Conservation (phyloP, 2,797 vertebrate genomes). For the Hydrocynus forskahlii region DNA sequence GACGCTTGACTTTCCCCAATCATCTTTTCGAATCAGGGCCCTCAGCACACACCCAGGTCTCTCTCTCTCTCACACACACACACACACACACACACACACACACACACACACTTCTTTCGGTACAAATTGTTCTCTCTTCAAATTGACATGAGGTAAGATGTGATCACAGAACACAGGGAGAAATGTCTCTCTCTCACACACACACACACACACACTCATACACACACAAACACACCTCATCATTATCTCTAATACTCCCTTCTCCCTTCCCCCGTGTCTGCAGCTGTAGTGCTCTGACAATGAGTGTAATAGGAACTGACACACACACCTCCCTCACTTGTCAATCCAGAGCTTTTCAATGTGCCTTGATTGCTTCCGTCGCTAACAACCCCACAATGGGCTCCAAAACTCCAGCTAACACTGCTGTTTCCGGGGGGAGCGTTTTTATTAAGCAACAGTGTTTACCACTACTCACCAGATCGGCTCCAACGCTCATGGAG, state of each 20-base stretch:
- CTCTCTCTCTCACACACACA: background rate
- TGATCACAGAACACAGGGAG: background rate
- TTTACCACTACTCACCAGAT: slow-evolving; percentile 29
- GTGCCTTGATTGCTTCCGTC: slow-evolving; percentile 39
- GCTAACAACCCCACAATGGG: slow-evolving; percentile 26
- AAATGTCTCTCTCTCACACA: background rate
- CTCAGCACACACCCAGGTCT: background rate
- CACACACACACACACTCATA: slow-evolving; percentile 4
- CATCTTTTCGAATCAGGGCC: background rate
- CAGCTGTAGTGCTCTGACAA: slow-evolving; percentile 22
- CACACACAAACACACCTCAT: slow-evolving; percentile 1
- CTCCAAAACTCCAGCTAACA: slow-evolving; percentile 33
- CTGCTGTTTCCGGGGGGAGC: slow-evolving; percentile 33
- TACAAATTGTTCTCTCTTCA: slow-evolving; percentile 15
- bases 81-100: background rate
- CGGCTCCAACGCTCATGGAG: background rate
- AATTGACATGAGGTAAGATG: background rate
- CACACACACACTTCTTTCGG: background rate
- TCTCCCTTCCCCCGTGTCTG: slow-evolving; percentile 11
- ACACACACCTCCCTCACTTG: slow-evolving; percentile 27
- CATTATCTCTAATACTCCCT: slow-evolving; percentile 7
- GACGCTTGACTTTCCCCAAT: background rate
- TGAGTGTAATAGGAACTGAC: slow-evolving; percentile 38
- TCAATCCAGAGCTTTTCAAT: slow-evolving; percentile 43
- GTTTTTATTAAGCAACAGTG: slow-evolving; percentile 39